Base-by-base conservation (phyloP, 2,888 invertebrate species). In the Pedicia rivosa region DNA sequence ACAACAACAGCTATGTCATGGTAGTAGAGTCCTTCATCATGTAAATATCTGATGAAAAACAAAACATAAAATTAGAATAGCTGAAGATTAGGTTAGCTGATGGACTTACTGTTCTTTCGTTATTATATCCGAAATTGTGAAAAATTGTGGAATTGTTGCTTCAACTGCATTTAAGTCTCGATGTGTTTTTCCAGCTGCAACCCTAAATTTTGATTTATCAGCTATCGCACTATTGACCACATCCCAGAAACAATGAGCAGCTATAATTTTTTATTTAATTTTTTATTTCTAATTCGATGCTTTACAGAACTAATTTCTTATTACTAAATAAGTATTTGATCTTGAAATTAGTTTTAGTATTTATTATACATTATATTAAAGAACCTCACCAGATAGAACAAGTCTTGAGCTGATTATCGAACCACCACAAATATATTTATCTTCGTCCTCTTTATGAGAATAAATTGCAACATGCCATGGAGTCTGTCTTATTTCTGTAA, bases 171-270 rank as follows among this genome's bases (percentile, higher is more conserved):
- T 26, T 26, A 31, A 44, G 16, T 40, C 37, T 3, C 43, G 37
- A 4, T 15, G 2, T 12, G 35, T 35, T 38, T 44, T 44, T 16
- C 44, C 44, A 16, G 37, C 40, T 3, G 14, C 41, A 7, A 44
- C 37, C 13, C 12, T 19, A 30, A 39, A 44, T 4, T 15, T 9
- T 9, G n/a, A 22, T 24, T 26, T 32, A 13, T 30, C 29, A 8
- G 7, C 17, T 17, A 25, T 13, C 7, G 9, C 15, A 9, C 14
- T 19, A 12, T 15, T 17, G 13, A 16, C 5, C 4, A 5, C 20
- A 34, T 42, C 35, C 40, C 42, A 40, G 28, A 42, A 44, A 26
- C 44, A 44, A 38, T 42, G 43, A 6, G 42, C 42, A 12, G 44
- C 44, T 39, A n/a, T 13, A 32, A 32, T 22, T 6, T 6, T 6